A percentile compares a stretch with the other conserved stretches of the same genome.
These are phyloP conservation scores for Procambarus clarkii DNA, from an alignment of 1,140 invertebrate genomes.

Conservation along the genomic window DNA sequence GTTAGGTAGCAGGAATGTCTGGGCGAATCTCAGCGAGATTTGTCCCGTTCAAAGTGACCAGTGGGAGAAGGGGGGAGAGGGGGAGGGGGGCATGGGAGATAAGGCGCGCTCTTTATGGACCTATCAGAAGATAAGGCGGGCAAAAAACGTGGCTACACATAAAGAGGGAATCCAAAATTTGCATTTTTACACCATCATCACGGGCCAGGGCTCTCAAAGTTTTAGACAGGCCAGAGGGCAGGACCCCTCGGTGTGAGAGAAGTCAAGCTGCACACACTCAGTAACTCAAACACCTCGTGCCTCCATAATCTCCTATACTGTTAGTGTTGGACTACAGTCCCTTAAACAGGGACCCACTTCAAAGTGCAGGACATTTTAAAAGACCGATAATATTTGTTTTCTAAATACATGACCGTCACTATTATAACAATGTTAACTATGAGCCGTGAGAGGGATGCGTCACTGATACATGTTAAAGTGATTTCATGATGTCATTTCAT, in stretches of 20 bases:
- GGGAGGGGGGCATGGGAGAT: slow-evolving; percentile 45
- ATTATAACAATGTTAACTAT: no score
- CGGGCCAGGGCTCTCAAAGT: slow-evolving; percentile 64
- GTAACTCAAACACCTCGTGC: background rate
- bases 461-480: no score
- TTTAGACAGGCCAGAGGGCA: slow-evolving; percentile 66
- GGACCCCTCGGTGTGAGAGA: background rate
- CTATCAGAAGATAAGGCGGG: slow-evolving; percentile 66
- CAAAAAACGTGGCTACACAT: slow-evolving; percentile 69
- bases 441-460: no score
- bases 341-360: no score
- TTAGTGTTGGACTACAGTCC: no score
- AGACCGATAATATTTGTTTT: no score
- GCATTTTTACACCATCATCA: slow-evolving; percentile 70
- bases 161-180: slow-evolving; percentile 68
- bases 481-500: no score
- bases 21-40: slow-evolving; percentile 49
- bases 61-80: background rate
- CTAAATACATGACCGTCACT: no score
- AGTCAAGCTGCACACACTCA: background rate
- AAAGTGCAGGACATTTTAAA: no score
- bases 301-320: background rate
- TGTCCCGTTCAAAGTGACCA: slow-evolving; percentile 34
- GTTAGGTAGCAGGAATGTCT: background rate
- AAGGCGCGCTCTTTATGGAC: slow-evolving; percentile 67